phyloP scores from a whole-genome alignment of 2,888 invertebrate species.

The Eurytoma adleriae region DNA sequence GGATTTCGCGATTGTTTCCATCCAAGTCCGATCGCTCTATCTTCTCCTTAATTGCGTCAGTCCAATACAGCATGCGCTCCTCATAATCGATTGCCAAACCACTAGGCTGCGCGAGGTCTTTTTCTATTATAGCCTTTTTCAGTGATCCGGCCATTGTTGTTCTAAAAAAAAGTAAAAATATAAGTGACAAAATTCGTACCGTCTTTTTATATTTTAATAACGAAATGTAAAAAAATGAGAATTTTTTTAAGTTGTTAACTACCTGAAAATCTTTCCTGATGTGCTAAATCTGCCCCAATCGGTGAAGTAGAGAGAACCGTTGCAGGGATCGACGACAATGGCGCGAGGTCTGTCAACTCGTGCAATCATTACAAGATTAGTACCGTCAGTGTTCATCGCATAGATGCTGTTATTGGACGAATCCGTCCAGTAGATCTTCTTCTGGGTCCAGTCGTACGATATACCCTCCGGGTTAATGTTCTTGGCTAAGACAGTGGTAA shows the following conservation, averaged over 20 bases:
- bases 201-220: not conserved
- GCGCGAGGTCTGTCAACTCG: conserved; percentile 95
- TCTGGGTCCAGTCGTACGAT: conserved; percentile 98
- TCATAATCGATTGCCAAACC: conserved; percentile 97
- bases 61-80: conserved; percentile 96
- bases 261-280: conserved; percentile 90
- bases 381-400: conserved; percentile 94
- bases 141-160: conserved; percentile 98
- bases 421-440: conserved; percentile 98
- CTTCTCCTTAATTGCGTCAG: conserved; percentile 96
- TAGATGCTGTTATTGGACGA: conserved; percentile 96
- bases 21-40: conserved; percentile 95
- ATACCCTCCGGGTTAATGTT: conserved; percentile 95
- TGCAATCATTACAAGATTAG: conserved; percentile 93
- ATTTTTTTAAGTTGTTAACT: not conserved
- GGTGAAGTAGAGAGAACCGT: conserved; percentile 95
- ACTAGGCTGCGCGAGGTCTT: conserved; percentile 95
- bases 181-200: too few species aligned
- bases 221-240: not conserved
- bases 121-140: conserved; percentile 91
- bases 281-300: conserved; percentile 97
- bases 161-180: conserved; percentile 71
- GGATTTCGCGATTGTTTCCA: conserved; percentile 89
- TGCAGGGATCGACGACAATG: conserved; percentile 97
- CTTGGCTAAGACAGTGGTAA: conserved; percentile 84